Evolutionary conservation across 2,888 invertebrate species (phyloP).

Genomic region (Nyleta sp.): DNA sequence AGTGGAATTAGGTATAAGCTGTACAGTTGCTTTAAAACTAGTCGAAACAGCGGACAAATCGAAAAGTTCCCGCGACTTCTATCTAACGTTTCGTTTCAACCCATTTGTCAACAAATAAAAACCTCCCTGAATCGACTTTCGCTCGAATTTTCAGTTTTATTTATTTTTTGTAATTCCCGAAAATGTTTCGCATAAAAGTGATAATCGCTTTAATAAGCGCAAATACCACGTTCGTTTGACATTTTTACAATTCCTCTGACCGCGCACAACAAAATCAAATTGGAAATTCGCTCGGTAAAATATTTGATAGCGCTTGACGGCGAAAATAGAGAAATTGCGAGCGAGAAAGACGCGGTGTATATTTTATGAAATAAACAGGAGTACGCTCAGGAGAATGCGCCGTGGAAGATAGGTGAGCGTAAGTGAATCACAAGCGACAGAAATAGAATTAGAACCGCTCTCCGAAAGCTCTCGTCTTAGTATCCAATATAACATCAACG

Average conservation of each 20-base stretch:
- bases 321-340: conserved; percentile 20
- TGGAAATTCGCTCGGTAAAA: conserved; percentile 15
- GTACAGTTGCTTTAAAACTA: conserved; percentile 21
- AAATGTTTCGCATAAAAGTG: no score
- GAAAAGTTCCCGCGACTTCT: no score
- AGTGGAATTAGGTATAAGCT: conserved; percentile 42
- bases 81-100: no score
- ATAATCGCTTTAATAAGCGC: no score
- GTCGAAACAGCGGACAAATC: no score
- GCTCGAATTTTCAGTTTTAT: no score
- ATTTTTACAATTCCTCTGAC: no score
- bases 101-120: no score
- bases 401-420: conserved; percentile 74
- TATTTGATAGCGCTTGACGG: conserved; percentile 7
- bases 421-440: conserved; percentile 80
- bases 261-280: no score
- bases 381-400: conserved; percentile 41
- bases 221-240: no score
- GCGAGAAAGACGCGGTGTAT: conserved; percentile 21
- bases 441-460: conserved; percentile 77
- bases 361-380: conserved; percentile 51
- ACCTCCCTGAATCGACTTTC: no score
- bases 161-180: no score
- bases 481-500: conserved; percentile 64
- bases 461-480: conserved; percentile 70